phyloP scores from a whole-genome alignment of 53 echinoderm and acorn worm species.

The Holothuria leucospilota region DNA sequence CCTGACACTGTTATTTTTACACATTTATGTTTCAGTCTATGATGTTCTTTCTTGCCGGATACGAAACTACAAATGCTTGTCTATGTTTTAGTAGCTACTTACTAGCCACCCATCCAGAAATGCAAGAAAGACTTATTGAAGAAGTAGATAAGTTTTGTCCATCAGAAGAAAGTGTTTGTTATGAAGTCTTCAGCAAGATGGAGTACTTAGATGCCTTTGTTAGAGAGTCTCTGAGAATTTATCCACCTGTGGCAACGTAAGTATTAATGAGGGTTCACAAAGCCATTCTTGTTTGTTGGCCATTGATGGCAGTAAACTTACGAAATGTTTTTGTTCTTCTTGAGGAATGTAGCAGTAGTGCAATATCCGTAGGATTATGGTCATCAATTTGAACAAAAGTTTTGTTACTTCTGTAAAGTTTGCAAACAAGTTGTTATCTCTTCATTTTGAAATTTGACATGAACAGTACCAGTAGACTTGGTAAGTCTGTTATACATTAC shows the following conservation, averaged over 20 bases:
- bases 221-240: constrained; percentile 72
- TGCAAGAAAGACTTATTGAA: constrained; percentile 71
- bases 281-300: too few species aligned
- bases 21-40: constrained; percentile 52
- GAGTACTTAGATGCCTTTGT: constrained; percentile 76
- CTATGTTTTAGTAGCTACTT: constrained; percentile 73
- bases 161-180: constrained; percentile 61
- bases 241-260: constrained; percentile 76
- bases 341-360: too few species aligned
- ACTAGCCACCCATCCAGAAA: constrained; percentile 70
- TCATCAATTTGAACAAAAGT: too few species aligned
- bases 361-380: too few species aligned
- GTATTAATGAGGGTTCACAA: background rate
- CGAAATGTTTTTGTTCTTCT: too few species aligned
- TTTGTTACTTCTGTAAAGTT: too few species aligned
- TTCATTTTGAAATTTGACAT: too few species aligned
- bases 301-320: too few species aligned
- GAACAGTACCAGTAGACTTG: too few species aligned
- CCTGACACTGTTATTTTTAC: too few species aligned
- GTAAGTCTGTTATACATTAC: too few species aligned
- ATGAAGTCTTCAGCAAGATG: constrained; percentile 77
- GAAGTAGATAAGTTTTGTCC: constrained; percentile 74
- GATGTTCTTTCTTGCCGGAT: constrained; percentile 80
- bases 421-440: too few species aligned
- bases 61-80: constrained; percentile 72